A percentile compares a stretch with the other conserved stretches of the same genome.
Conservation (phyloP, 1,140 invertebrate species). For the Saxidomus purpurata region DNA sequence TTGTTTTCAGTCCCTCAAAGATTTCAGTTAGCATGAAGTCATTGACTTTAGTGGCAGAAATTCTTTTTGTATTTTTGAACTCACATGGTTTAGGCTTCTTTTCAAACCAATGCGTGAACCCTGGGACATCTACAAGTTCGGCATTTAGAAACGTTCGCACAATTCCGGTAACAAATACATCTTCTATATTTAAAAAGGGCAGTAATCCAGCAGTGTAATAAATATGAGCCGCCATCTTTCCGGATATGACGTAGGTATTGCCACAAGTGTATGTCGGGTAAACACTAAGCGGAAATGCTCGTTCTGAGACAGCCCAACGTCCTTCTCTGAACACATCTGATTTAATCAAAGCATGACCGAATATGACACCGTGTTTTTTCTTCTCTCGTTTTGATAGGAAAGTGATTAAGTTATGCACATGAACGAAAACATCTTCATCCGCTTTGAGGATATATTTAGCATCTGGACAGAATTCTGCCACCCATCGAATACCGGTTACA, state of each 20-base stretch:
- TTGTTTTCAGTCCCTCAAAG: conserved; percentile 35
- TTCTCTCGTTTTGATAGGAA: conserved; percentile 26
- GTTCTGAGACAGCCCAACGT: conserved; percentile 38
- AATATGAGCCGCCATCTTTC: conserved; percentile 25
- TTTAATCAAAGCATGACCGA: conserved; percentile 32
- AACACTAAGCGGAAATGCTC: conserved; percentile 6
- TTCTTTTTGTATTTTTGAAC: conserved; percentile 38
- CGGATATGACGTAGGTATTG: conserved; percentile 56
- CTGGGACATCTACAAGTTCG: background rate
- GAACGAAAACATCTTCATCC: conserved; percentile 64
- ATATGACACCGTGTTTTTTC: conserved; percentile 11
- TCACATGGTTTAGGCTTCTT: conserved; percentile 53
- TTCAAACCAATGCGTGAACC: conserved; percentile 63
- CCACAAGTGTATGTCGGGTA: conserved; percentile 57
- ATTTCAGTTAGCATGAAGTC: conserved; percentile 24
- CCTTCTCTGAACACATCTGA: conserved; percentile 48
- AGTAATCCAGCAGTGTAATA: conserved; percentile 42
- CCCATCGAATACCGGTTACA: conserved; percentile 65
- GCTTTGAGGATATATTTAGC: conserved; percentile 64
- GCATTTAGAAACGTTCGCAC: conserved; percentile 19
- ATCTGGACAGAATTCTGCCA: conserved; percentile 38
- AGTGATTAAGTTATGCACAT: conserved; percentile 47
- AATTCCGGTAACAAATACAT: conserved; percentile 59
- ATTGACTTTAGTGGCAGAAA: conserved; percentile 55
- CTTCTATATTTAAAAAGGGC: conserved; percentile 63